phyloP scores from a whole-genome alignment of 2,113 vertebrate species.

The Murina feae region DNA sequence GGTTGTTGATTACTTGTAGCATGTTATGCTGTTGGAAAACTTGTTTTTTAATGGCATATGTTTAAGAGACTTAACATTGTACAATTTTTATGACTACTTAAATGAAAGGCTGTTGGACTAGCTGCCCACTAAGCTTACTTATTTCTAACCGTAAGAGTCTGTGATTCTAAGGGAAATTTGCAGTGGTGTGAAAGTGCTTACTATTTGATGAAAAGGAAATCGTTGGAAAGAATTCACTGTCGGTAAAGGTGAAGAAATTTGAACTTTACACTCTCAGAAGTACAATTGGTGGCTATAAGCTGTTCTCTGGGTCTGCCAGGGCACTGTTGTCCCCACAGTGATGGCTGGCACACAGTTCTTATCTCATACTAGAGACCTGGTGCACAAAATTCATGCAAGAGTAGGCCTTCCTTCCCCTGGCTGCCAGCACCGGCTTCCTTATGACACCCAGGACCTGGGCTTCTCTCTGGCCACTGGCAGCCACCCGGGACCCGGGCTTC shows the following conservation, averaged over 20 bases:
- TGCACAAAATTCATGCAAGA: no score
- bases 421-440: no score
- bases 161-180: not conserved
- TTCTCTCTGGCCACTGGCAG: no score
- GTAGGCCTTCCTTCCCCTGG: no score
- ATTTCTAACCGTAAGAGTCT: not conserved
- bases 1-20: not conserved
- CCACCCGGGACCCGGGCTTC: no score
- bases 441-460: no score
- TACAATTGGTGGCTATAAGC: not conserved
- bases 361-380: no score
- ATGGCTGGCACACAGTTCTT: not conserved
- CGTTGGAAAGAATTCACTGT: not conserved
- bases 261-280: not conserved
- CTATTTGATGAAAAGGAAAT: not conserved
- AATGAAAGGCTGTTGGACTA: not conserved
- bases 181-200: not conserved
- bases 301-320: not conserved
- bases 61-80: not conserved
- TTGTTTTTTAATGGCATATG: not conserved
- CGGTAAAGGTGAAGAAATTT: not conserved
- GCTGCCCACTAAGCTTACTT: not conserved
- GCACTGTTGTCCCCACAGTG: not conserved
- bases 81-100: not conserved
- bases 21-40: not conserved